Percentiles rank a stretch among this genome's conserved stretches.
phyloP scores from a whole-genome alignment of 2,797 vertebrate species.

The Poecilia velifera region DNA sequence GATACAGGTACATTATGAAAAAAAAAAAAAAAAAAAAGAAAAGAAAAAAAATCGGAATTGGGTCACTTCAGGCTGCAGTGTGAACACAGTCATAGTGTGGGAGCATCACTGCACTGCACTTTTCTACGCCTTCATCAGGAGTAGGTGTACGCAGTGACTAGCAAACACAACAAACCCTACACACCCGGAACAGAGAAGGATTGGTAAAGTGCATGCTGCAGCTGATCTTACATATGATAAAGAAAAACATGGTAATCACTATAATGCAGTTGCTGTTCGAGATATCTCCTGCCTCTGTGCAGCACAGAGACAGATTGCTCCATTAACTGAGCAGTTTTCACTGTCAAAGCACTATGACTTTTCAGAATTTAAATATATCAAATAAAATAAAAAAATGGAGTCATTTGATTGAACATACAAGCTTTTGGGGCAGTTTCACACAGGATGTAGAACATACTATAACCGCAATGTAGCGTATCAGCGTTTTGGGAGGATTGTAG shows the following conservation, averaged over 20 bases:
- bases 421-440: neutral
- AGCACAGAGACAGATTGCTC: neutral
- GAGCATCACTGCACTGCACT: neutral
- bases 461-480: neutral
- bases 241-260: neutral
- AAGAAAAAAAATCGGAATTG: too few species aligned
- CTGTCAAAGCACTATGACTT: neutral
- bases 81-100: neutral
- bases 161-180: constrained; percentile 30
- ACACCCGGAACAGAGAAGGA: constrained; percentile 13
- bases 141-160: neutral
- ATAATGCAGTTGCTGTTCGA: neutral
- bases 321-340: neutral
- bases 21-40: too few species aligned
- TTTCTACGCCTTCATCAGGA: neutral
- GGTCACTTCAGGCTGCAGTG: too few species aligned
- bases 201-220: constrained; percentile 54
- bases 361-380: neutral
- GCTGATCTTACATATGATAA: constrained; percentile 16
- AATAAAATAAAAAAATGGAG: neutral
- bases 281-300: neutral
- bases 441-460: neutral
- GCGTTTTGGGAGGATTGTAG: neutral
- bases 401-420: neutral
- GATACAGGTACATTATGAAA: too few species aligned